A percentile compares a stretch with the other conserved stretches of the same genome.
Conservation (phyloP, 2,888 invertebrate species). For the Noctuana brunneofusca region DNA sequence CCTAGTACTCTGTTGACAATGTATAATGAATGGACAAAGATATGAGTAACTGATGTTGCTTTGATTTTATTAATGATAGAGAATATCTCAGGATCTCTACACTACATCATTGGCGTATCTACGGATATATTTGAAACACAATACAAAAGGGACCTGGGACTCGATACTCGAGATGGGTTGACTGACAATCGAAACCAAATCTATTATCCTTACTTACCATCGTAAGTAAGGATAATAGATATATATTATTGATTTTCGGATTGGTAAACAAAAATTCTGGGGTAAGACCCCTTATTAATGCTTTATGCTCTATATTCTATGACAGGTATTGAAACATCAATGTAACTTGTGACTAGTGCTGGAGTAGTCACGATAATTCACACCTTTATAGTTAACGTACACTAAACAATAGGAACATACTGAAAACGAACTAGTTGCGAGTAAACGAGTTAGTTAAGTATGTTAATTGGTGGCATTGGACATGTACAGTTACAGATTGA, state of each 20-base stretch:
- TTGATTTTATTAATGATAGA: not conserved
- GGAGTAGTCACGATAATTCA: conserved; percentile 21
- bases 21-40: conserved; percentile 24
- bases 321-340: conserved; percentile 5
- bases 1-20: conserved; percentile 21
- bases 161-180: too few relatives aligned
- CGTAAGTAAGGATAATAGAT: too few relatives aligned
- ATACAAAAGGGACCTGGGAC: not conserved
- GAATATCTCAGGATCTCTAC: not conserved
- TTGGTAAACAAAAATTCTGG: too few relatives aligned
- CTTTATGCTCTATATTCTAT: conserved; percentile 6
- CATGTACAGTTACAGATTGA: conserved; percentile 13
- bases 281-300: too few relatives aligned
- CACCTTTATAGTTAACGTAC: conserved; percentile 14
- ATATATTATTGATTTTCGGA: too few relatives aligned
- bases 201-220: not conserved
- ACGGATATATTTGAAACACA: not conserved
- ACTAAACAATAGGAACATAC: conserved; percentile 24
- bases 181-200: too few relatives aligned
- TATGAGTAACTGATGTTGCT: conserved; percentile 11
- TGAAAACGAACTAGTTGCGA: conserved; percentile 19
- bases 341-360: conserved; percentile 14
- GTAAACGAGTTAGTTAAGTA: conserved; percentile 21
- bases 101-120: too few relatives aligned
- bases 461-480: conserved; percentile 30